Evolutionary conservation across 2,797 vertebrate species (phyloP).

Genomic region (Anguilla marmorata): DNA sequence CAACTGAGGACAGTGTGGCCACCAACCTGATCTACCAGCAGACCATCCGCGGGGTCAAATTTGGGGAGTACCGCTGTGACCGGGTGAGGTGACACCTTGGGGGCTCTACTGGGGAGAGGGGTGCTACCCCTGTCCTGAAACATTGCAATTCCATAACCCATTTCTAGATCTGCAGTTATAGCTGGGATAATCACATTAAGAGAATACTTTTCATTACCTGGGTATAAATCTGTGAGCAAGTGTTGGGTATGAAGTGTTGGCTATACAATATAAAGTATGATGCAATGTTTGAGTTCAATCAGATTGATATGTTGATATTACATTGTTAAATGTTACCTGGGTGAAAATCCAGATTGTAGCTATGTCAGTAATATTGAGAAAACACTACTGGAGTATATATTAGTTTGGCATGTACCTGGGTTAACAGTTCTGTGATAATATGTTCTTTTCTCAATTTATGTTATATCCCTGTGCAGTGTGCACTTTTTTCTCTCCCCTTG

Average conservation of each 20-base stretch:
- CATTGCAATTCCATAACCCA: background rate
- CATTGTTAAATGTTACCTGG: background rate
- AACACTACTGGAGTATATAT: background rate
- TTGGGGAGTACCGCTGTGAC: slow-evolving; percentile 95
- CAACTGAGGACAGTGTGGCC: slow-evolving; percentile 83
- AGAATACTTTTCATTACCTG: background rate
- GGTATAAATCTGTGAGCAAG: background rate
- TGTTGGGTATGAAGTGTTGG: background rate
- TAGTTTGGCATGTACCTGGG: background rate
- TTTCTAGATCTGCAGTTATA: background rate
- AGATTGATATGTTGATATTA: background rate
- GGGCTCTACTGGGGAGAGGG: background rate
- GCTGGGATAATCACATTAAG: background rate
- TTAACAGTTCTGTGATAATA: background rate
- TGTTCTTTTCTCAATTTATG: background rate
- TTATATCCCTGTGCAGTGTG: background rate
- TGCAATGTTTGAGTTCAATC: background rate
- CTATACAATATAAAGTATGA: background rate
- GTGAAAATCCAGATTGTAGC: background rate
- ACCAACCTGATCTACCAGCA: slow-evolving; percentile 97
- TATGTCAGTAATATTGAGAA: background rate
- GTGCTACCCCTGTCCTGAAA: background rate
- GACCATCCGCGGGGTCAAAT: slow-evolving; percentile 90
- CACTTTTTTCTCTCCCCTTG: background rate
- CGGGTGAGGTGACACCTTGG: slow-evolving; percentile 70